phyloP scores from a whole-genome alignment of 2,888 invertebrate species.

The Biston stratarius region DNA sequence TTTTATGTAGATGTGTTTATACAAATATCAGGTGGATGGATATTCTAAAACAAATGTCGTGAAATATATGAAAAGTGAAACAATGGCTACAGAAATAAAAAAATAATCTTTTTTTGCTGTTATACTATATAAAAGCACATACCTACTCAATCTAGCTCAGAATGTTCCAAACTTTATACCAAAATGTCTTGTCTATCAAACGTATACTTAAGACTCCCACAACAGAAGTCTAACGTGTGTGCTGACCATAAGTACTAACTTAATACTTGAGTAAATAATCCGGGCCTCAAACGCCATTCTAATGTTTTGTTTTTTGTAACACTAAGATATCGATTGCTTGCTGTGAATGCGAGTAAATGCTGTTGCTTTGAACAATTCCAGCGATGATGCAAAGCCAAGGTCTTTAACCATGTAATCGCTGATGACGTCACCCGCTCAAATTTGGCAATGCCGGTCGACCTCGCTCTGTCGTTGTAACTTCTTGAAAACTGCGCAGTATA shows the following conservation, averaged over 20 bases:
- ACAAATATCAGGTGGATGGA: too few species aligned
- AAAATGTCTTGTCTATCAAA: neutral
- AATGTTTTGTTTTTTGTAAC: slow-evolving; percentile 44
- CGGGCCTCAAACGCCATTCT: slow-evolving; percentile 38
- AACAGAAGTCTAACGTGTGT: neutral
- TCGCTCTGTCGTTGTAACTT: slow-evolving; percentile 54
- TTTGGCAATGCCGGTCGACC: slow-evolving; percentile 81
- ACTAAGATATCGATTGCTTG: slow-evolving; percentile 14
- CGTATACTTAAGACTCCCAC: neutral
- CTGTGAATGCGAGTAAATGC: neutral
- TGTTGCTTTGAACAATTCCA: neutral
- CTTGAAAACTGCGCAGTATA: slow-evolving; percentile 26
- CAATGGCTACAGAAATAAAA: too few species aligned
- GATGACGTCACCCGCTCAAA: slow-evolving; percentile 57
- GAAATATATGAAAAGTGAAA: too few species aligned
- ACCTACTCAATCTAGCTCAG: too few species aligned
- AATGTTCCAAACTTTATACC: too few species aligned
- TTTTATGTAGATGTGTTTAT: too few species aligned
- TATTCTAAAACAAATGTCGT: too few species aligned
- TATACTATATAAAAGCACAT: too few species aligned
- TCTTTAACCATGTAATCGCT: slow-evolving; percentile 19
- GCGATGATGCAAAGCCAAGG: slow-evolving; percentile 12
- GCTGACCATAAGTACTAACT: neutral
- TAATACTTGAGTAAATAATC: slow-evolving; percentile 25
- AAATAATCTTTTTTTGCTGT: too few species aligned